phyloP scores from a whole-genome alignment of 2,113 vertebrate genomes.

The Pandion haliaetus region DNA sequence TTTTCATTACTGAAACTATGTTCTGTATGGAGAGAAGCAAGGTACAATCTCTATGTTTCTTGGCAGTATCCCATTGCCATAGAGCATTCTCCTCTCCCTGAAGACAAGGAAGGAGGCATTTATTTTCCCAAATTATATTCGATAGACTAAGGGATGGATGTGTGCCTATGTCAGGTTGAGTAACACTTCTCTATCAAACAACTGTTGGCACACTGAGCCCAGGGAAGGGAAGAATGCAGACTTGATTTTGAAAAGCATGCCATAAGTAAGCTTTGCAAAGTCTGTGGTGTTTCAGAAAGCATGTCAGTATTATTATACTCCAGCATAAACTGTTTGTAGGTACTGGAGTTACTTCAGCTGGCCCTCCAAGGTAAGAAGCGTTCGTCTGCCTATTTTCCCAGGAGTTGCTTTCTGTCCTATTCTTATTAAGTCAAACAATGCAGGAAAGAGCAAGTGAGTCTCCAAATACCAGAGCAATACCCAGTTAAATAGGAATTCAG shows the following conservation, averaged over 20 bases:
- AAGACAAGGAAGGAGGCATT: background rate
- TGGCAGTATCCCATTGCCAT: background rate
- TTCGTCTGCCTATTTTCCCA: background rate
- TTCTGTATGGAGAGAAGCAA: background rate
- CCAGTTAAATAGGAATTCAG: background rate
- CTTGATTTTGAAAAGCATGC: background rate
- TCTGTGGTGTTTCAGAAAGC: background rate
- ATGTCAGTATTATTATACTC: background rate
- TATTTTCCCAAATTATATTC: background rate
- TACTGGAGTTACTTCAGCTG: background rate
- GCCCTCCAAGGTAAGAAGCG: background rate
- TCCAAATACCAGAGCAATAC: background rate
- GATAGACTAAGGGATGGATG: background rate
- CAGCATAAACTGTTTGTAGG: background rate
- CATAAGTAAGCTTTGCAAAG: background rate
- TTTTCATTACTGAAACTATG: background rate
- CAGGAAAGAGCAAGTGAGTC: background rate
- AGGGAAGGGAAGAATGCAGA: background rate
- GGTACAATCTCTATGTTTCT: background rate
- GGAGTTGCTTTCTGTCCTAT: background rate
- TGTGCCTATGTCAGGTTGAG: background rate
- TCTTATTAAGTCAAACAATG: background rate
- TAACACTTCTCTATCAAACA: background rate
- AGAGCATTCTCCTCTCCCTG: background rate
- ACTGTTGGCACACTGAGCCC: background rate